These are phyloP conservation scores for Todus mexicanus DNA, from an alignment of 2,797 vertebrate species.

Conservation along the genomic window DNA sequence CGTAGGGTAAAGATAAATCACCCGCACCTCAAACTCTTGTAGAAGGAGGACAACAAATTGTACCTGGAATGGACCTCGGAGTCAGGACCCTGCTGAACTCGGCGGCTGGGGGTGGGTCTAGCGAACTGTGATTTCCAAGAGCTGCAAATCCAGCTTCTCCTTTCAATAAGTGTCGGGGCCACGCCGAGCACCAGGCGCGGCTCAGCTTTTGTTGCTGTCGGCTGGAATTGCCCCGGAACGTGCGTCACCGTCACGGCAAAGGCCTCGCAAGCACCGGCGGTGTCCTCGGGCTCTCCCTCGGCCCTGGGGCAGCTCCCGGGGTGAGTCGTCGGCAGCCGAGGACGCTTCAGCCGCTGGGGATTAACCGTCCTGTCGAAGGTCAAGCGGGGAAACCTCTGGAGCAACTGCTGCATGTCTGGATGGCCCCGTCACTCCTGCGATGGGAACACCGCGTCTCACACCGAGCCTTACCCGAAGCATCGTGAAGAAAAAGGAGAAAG, in stretches of 20 bases:
- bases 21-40: not conserved
- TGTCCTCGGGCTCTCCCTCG: not conserved
- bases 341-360: not conserved
- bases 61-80: not conserved
- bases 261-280: accelerated
- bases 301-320: not conserved
- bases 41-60: not conserved
- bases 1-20: not conserved
- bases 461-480: not conserved
- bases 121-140: not conserved
- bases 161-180: accelerated
- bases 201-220: not conserved
- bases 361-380: not conserved
- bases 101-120: not conserved
- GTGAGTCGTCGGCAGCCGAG: not conserved
- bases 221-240: not conserved
- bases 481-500: not conserved
- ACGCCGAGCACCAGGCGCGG: not conserved
- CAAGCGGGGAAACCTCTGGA: not conserved
- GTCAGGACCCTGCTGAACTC: accelerated
- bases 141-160: not conserved
- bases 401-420: not conserved
- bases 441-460: not conserved
- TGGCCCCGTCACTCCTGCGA: not conserved
- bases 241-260: not conserved